Base-by-base conservation (phyloP, 2,797 vertebrate species). In the Gallinago stenura region DNA sequence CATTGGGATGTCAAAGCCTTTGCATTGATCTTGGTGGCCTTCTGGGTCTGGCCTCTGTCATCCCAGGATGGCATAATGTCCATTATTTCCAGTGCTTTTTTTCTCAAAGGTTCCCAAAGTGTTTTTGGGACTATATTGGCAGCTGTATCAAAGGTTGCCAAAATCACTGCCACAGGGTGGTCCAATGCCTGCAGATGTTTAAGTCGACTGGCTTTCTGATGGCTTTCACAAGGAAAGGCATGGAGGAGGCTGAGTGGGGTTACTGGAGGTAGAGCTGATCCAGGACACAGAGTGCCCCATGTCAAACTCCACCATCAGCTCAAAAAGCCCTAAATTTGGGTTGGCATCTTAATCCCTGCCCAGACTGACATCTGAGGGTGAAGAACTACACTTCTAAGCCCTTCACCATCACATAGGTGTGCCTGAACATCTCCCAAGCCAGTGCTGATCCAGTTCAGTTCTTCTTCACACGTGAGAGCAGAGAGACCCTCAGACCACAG, bases 381-480 rank as follows among this genome's bases (percentile, higher is more conserved):
- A 31, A 87, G 61, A 81, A 48, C 28, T 15, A 2, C 24, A 37
- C 31, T 37, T 53, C 19, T 25, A 57, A 80, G n/a, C n/a, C 64
- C 33, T 71, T n/a, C 39, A 12, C n/a, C 43, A 6, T 12, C 13
- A 18, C 1, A 8, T 33, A 54, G 43, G 3, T 54, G 19, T 68
- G 64, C 17, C 45, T 83, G 57, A 83, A 37, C 35, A 16, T 24
- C 72, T 75, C 43, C 2, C 1, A 1, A 24, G 33, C 53, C 83
- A 56, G 7, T 22, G 31, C 48, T 91, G 84, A 57, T 45, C n/a
- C 60, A 88, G 10, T 21, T 70, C 45, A 30, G 65, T 48, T 60
- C 70, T 31, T 61, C 25, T 46, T 25, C 17, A 21, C 1, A 5
- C 2, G 1, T 1, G 2, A 9, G 9, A 68, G 24, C 0, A 20